A percentile compares a stretch with the other conserved stretches of the same genome.
Conservation (phyloP, 2,113 vertebrate species). For the Phaethon lepturus region DNA sequence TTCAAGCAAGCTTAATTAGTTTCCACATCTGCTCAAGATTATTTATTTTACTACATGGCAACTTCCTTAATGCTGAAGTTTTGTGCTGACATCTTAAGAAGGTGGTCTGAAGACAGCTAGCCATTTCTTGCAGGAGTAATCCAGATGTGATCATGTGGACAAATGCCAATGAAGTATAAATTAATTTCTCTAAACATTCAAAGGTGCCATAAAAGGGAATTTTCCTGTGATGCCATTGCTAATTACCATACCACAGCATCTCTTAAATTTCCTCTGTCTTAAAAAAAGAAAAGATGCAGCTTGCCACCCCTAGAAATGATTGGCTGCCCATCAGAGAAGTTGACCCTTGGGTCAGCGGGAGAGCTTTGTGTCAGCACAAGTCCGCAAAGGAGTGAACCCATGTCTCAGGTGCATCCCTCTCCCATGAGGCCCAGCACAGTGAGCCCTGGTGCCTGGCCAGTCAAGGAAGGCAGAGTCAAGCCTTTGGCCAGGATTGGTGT, state of each 20-base stretch:
- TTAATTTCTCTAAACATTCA: background rate
- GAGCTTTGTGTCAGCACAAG: background rate
- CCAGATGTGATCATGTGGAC: background rate
- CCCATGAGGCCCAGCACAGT: rapidly evolving
- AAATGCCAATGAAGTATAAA: background rate
- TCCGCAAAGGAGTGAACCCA: background rate
- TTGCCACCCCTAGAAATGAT: background rate
- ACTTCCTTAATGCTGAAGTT: background rate
- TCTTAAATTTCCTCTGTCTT: background rate
- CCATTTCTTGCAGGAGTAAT: background rate
- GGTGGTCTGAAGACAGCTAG: background rate
- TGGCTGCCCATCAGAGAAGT: background rate
- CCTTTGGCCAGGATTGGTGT: background rate
- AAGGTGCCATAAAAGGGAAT: background rate
- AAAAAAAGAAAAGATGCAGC: background rate
- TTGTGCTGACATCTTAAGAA: background rate
- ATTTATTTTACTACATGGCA: background rate
- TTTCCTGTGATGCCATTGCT: background rate
- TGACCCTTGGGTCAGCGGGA: rapidly evolving
- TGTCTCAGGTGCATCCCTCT: background rate
- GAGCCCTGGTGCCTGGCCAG: background rate
- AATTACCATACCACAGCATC: background rate
- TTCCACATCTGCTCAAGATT: background rate
- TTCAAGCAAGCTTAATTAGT: background rate
- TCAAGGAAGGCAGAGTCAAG: background rate